Base-by-base conservation (phyloP, 2,113 vertebrate genomes). In the Butorides virescens region DNA sequence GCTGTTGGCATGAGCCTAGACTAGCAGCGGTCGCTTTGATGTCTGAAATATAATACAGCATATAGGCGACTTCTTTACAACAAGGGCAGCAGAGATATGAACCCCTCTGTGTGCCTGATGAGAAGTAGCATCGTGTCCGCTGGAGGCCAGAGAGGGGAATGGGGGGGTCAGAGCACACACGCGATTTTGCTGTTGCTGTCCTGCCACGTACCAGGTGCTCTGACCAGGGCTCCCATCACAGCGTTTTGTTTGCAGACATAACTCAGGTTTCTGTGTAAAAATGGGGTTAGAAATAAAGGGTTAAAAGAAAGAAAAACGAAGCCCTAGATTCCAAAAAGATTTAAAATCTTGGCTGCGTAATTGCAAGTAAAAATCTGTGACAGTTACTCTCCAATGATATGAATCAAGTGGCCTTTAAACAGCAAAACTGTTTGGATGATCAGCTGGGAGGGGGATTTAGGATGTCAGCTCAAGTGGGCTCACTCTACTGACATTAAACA, bases 401-500 rank as follows among this genome's bases (percentile, higher is more conserved):
- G 86, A 86, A 92, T 91, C 56, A 77, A 89, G 30, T 29, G 8
- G 42, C 42, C 59, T 87, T 91, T 78, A 68, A 96, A 76, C 49
- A 90, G 30, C 63, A 88, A 37, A 85, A 82, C 15, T 5, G 10
- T 74, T 91, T 2, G 13, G 36, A 85, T 89, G 65, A 52, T 92
- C 37, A 72, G 10, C 86, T 76, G 89, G 66, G 74, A 89, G 87
- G 68, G 70, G 50, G 53, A 85, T 88, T 91, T 94, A 59, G 70
- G 70, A 66, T 95, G 84, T 88, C 86, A 93, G 18, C 46, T 96
- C 73, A 79, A 94, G 70, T 37, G 71, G 55, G 49, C 58, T 95
- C 42, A 39, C 46, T 89, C 36, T 65, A 4, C 34, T 82, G 90
- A 95, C 58, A 50, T 59, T 42, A 66, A 91, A 46, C 63, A 22